These are phyloP conservation scores for Heliopora coerulea DNA, from an alignment of 92 coral and sea anemone species.

Conservation along the genomic window DNA sequence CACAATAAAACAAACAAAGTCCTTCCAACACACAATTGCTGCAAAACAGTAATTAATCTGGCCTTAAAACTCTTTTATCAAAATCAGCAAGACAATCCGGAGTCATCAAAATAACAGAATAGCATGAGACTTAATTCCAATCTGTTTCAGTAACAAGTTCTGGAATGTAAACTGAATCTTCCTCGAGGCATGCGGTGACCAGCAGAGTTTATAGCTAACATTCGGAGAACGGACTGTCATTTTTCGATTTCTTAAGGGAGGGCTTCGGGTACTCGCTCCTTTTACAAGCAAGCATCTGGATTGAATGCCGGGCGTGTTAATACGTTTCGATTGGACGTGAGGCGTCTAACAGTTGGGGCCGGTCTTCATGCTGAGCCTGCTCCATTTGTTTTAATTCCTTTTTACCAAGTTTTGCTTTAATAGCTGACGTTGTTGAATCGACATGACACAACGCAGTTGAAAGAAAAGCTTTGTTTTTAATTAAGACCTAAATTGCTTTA, in stretches of 20 bases:
- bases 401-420: neutral
- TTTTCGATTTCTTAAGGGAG: neutral
- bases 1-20: slow-evolving; percentile 14
- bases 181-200: too few relatives aligned
- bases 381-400: neutral
- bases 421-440: slow-evolving; percentile 6
- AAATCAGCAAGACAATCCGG: neutral
- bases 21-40: neutral
- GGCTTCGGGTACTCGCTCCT: neutral
- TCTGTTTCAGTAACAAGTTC: too few relatives aligned
- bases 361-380: neutral
- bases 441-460: slow-evolving; percentile 13
- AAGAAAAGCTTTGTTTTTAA: slow-evolving; percentile 14
- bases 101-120: too few relatives aligned
- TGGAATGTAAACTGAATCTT: too few relatives aligned
- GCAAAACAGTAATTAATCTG: neutral
- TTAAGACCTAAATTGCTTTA: slow-evolving; percentile 24
- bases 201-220: too few relatives aligned
- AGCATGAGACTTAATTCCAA: too few relatives aligned
- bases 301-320: neutral
- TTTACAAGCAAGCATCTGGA: neutral
- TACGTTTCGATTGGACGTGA: neutral
- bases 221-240: too few relatives aligned
- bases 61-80: neutral
- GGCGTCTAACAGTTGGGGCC: neutral